Percentiles rank a stretch among this genome's conserved stretches.
Conservation (phyloP, 2,113 vertebrate species). For the Taxidea taxus region DNA sequence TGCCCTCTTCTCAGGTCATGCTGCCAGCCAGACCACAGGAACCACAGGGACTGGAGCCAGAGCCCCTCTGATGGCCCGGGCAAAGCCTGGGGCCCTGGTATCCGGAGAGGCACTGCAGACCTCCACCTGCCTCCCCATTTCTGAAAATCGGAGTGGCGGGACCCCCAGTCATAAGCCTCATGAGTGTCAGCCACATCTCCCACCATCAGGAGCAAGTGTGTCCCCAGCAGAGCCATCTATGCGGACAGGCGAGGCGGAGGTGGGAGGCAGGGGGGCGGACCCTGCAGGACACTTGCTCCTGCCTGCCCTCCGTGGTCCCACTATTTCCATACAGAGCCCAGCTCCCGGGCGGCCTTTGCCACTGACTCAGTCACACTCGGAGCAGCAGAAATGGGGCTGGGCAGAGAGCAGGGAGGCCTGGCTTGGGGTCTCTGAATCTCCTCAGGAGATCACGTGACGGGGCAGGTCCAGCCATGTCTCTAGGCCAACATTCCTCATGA, state of each 20-base stretch:
- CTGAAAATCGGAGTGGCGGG: background rate
- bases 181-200: background rate
- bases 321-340: background rate
- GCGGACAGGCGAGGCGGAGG: background rate
- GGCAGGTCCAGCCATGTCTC: background rate
- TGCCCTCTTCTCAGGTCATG: fast-evolving
- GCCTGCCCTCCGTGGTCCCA: background rate
- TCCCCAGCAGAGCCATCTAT: background rate
- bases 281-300: background rate
- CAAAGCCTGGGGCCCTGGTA: fast-evolving
- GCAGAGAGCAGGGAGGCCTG: background rate
- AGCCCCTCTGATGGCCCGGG: fast-evolving
- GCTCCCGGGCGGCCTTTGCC: background rate
- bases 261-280: background rate
- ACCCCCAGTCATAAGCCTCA: background rate
- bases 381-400: background rate
- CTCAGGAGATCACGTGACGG: background rate
- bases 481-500: background rate
- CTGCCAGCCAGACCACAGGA: too few relatives aligned
- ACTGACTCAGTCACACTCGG: background rate
- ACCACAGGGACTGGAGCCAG: background rate
- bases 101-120: background rate
- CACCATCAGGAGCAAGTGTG: background rate
- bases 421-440: background rate
- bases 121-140: background rate